These are phyloP conservation scores for Heteromyza rotundicornis DNA, from an alignment of 2,888 invertebrate species.

Conservation along the genomic window DNA sequence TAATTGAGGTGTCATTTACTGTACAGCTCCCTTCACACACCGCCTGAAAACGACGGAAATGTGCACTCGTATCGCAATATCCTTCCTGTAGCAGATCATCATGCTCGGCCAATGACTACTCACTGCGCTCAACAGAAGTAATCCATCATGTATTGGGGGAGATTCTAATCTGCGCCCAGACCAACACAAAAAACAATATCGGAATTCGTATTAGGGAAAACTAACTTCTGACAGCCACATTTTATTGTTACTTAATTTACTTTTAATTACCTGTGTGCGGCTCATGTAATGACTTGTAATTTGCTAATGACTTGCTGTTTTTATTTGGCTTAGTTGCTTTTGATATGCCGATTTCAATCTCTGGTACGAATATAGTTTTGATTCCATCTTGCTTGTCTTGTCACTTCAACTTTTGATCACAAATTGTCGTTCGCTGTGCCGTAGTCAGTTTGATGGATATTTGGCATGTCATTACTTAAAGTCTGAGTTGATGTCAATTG, in stretches of 20 bases:
- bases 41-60: not conserved
- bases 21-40: not conserved
- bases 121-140: slow-evolving; percentile 28
- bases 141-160: slow-evolving; percentile 50
- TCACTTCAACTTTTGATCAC: too few species aligned
- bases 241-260: slow-evolving; percentile 41
- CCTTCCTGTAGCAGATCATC: too few species aligned
- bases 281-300: slow-evolving; percentile 56
- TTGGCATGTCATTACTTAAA: not conserved
- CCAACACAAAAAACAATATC: too few species aligned
- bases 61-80: too few species aligned
- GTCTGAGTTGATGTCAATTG: too few species aligned
- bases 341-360: not conserved
- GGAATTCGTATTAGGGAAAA: slow-evolving; percentile 16
- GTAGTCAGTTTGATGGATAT: not conserved
- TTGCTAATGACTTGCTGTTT: slow-evolving; percentile 46
- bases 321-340: not conserved
- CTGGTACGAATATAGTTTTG: too few species aligned
- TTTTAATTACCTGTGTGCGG: slow-evolving; percentile 47
- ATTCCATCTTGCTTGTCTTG: too few species aligned
- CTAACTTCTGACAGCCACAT: slow-evolving; percentile 26
- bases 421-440: too few species aligned
- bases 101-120: too few species aligned
- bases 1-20: slow-evolving; percentile 4
- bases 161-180: slow-evolving; percentile 38